Percentiles rank a stretch among this genome's conserved stretches.
These are phyloP conservation scores for Coleophora deauratella DNA, from an alignment of 2,888 invertebrate species.

Conservation along the genomic window DNA sequence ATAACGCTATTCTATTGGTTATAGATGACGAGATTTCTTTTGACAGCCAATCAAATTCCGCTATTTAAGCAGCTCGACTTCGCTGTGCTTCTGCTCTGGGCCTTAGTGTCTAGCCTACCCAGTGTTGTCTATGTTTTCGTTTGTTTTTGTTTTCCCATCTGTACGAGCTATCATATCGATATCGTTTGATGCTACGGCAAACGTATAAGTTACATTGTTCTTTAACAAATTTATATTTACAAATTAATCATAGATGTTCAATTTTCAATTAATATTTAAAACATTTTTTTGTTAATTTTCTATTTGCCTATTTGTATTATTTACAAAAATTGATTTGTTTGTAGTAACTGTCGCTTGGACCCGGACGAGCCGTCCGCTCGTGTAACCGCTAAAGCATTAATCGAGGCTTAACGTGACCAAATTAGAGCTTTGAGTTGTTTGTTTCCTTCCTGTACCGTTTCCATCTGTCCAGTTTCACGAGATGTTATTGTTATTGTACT, in stretches of 20 bases:
- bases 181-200: conserved; percentile 7
- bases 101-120: conserved; percentile 39
- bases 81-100: too few species aligned
- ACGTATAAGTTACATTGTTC: not conserved
- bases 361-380: conserved; percentile 32
- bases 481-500: conserved; percentile 33
- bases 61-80: too few species aligned
- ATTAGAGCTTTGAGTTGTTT: conserved; percentile 63
- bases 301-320: conserved; percentile 3
- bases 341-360: conserved; percentile 39
- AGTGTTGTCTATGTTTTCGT: conserved; percentile 46
- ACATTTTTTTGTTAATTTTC: not conserved
- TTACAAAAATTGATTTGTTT: conserved; percentile 13
- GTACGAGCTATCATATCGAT: conserved; percentile 19
- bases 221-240: too few species aligned
- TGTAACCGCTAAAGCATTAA: conserved; percentile 57
- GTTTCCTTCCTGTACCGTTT: conserved; percentile 56
- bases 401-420: conserved; percentile 69
- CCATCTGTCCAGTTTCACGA: conserved; percentile 59
- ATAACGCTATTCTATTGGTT: conserved; percentile 5
- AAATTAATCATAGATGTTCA: too few species aligned
- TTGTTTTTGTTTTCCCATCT: conserved; percentile 23
- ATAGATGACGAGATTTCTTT: too few species aligned
- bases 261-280: not conserved
- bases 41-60: too few species aligned